These are phyloP conservation scores for Grantiella picta DNA, from an alignment of 2,113 vertebrate genomes.

Conservation along the genomic window DNA sequence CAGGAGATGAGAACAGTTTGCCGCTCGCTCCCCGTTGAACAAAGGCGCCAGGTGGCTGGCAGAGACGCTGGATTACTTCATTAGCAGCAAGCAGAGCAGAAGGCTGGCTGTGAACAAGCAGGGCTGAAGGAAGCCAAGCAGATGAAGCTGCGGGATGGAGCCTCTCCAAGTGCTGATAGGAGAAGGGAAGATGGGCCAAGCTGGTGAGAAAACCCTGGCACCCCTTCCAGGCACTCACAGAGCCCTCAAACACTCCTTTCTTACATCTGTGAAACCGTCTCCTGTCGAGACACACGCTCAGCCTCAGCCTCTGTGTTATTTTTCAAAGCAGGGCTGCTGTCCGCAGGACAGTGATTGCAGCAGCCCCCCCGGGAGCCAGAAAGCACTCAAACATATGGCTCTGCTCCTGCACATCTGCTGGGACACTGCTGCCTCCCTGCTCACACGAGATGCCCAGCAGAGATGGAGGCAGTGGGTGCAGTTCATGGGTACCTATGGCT, in stretches of 20 bases:
- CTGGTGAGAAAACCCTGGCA: background rate
- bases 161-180: constrained; percentile 29
- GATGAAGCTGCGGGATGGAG: constrained; percentile 24
- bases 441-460: background rate
- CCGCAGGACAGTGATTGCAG: background rate
- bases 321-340: background rate
- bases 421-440: accelerated
- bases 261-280: background rate
- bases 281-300: background rate
- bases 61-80: background rate
- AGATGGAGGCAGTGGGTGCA: accelerated
- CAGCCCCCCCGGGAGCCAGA: background rate
- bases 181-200: constrained; percentile 23
- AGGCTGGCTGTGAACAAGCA: constrained; percentile 23
- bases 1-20: background rate
- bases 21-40: background rate
- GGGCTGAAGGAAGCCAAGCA: constrained; percentile 18
- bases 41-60: constrained; percentile 50
- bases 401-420: background rate
- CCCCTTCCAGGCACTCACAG: background rate
- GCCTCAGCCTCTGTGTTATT: background rate
- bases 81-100: constrained; percentile 51
- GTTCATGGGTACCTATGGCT: accelerated
- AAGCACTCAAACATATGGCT: background rate
- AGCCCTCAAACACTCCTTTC: background rate